These are phyloP conservation scores for Ceratina japonica DNA, from an alignment of 1,140 invertebrate species.

Conservation along the genomic window DNA sequence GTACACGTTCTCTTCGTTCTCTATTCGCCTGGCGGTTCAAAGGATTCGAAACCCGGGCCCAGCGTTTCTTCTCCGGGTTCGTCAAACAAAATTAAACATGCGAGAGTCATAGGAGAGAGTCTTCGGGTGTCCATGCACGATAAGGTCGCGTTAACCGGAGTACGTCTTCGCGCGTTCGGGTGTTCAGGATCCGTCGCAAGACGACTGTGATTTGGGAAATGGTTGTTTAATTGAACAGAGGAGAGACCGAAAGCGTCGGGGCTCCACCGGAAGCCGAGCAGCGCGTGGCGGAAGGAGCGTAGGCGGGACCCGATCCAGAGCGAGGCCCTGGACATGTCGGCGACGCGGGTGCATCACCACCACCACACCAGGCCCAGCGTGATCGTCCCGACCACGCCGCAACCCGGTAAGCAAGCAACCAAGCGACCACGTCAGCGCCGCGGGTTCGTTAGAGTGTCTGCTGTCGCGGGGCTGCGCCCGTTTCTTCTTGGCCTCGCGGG, in stretches of 20 bases:
- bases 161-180: no score
- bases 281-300: slow-evolving; percentile 77
- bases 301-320: slow-evolving; percentile 78
- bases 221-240: slow-evolving; percentile 64
- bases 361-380: slow-evolving; percentile 76
- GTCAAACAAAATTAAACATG: background rate
- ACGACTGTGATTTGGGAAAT: no score
- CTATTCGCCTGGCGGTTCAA: background rate
- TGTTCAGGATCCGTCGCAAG: no score
- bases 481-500: slow-evolving; percentile 32
- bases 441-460: slow-evolving; percentile 21
- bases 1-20: background rate
- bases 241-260: slow-evolving; percentile 75
- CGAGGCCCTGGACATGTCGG: slow-evolving; percentile 77
- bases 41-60: slow-evolving; percentile 16
- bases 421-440: no score
- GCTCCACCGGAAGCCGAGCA: slow-evolving; percentile 77
- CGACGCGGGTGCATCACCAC: slow-evolving; percentile 67
- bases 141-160: no score
- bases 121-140: no score
- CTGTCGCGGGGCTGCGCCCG: background rate
- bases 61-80: slow-evolving; percentile 2
- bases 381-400: slow-evolving; percentile 75
- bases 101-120: background rate
- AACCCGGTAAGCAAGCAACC: slow-evolving; percentile 72